Evolutionary conservation across 2,888 invertebrate genomes (phyloP), one percentile per base, ranked within the genome.

Genomic region (Mimumesa dahlbomi): DNA sequence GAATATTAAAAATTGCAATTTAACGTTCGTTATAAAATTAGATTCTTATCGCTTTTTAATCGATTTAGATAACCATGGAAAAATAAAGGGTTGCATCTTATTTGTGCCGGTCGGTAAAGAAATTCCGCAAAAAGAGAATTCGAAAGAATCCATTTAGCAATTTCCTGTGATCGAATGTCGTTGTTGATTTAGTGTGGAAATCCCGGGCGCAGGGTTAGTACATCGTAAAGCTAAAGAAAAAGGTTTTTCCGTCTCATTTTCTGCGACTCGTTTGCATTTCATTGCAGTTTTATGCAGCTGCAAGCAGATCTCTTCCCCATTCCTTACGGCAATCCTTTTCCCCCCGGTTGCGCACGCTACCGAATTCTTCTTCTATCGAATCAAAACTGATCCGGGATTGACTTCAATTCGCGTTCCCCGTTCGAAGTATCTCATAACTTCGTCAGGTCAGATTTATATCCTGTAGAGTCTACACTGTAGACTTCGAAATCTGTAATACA

Each of bases 231-330:
- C 62, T 66, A 64, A 73, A 61, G 64, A 46, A 22, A 52, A 57
- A 34, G 59, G 42, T 57, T 34, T 11, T 49, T 53, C 49, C 64
- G 58, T 68, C 61, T 74, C 66, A 52, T 73, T 73, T 66, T 69
- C 53, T 48, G 46, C 61, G 54, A 56, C 58, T 73, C 70, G 69
- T 77, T 77, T 76, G 76, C 76, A 77, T 76, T 76, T 76, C 73
- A 73, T 73, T 67, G 76, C 69, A 52, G 58, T 76, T 77, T 69
- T 69, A 73, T 75, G 53, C 75, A 62, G 71, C 48, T 19, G 25
- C 63, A 29, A 36, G 48, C 69, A 46, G 54, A 36, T 59, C 31
- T 38, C 56, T 22, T 21, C 29, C 9, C 31, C 29, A n/a, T n/a
- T 38, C 36, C 22, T 46, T 56, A 46, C 61, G 7, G 31, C 21